Conservation (phyloP, 2,888 invertebrate species). For the Carabus problematicus region DNA sequence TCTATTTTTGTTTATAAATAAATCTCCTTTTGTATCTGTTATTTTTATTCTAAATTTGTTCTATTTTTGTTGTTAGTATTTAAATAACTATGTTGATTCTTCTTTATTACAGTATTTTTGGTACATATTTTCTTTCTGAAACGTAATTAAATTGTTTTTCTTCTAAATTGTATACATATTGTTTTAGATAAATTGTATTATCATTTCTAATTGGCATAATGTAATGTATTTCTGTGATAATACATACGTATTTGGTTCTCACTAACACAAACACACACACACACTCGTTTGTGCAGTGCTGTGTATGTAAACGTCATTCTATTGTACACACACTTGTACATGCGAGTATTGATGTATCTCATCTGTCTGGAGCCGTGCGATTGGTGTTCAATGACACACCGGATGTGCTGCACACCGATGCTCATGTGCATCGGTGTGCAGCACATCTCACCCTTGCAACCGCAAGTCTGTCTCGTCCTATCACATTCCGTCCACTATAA, state of each 20-base stretch:
- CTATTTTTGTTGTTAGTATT: too few relatives aligned
- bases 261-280: conserved; percentile 17
- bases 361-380: conserved; percentile 60
- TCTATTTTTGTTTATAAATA: too few relatives aligned
- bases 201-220: too few relatives aligned
- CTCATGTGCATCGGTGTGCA: conserved; percentile 17
- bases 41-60: too few relatives aligned
- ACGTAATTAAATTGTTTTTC: too few relatives aligned
- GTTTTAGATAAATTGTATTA: too few relatives aligned
- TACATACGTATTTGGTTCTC: neutral
- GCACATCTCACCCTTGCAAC: conserved; percentile 22
- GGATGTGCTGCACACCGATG: conserved; percentile 32
- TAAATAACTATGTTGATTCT: too few relatives aligned
- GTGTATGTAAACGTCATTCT: too few relatives aligned
- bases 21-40: too few relatives aligned
- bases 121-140: too few relatives aligned
- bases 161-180: too few relatives aligned
- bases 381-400: conserved; percentile 50
- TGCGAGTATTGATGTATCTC: conserved; percentile 50
- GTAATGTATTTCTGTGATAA: conserved; percentile 14
- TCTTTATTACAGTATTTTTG: too few relatives aligned
- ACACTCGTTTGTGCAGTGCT: neutral
- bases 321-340: conserved; percentile 13
- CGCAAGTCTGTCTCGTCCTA: conserved; percentile 1
- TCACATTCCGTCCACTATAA: neutral